Conservation (phyloP, 2,113 vertebrate species). For the Aspiorhynchus laticeps region DNA sequence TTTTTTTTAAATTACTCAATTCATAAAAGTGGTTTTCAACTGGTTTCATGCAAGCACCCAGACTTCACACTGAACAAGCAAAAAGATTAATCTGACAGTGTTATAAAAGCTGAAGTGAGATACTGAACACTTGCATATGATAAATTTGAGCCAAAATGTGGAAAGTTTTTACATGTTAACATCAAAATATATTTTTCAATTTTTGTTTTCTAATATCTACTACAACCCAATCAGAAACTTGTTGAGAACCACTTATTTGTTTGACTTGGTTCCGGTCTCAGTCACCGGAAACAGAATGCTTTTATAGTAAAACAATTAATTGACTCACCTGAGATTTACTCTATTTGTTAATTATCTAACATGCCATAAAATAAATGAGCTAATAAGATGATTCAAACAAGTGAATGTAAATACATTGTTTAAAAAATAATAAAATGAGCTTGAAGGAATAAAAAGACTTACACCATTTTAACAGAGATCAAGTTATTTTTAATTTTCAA, state of each 20-base stretch:
- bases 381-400: background rate
- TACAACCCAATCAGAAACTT: background rate
- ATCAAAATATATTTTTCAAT: background rate
- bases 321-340: background rate
- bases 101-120: background rate
- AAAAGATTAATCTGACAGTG: background rate
- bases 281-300: background rate
- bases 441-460: conserved; percentile 6
- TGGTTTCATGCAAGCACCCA: background rate
- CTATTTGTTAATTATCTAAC: background rate
- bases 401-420: background rate
- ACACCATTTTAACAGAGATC: conserved; percentile 65
- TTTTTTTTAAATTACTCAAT: background rate
- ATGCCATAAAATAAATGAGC: background rate
- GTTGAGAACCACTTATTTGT: background rate
- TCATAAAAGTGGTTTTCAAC: background rate
- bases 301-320: background rate
- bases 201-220: background rate
- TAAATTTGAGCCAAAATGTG: background rate
- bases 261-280: background rate
- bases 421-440: background rate
- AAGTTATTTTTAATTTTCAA: conserved; percentile 76
- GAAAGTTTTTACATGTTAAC: background rate
- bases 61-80: background rate
- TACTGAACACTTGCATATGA: background rate